Conservation (phyloP, 1,140 invertebrate genomes). For the Homalodisca vitripennis region DNA sequence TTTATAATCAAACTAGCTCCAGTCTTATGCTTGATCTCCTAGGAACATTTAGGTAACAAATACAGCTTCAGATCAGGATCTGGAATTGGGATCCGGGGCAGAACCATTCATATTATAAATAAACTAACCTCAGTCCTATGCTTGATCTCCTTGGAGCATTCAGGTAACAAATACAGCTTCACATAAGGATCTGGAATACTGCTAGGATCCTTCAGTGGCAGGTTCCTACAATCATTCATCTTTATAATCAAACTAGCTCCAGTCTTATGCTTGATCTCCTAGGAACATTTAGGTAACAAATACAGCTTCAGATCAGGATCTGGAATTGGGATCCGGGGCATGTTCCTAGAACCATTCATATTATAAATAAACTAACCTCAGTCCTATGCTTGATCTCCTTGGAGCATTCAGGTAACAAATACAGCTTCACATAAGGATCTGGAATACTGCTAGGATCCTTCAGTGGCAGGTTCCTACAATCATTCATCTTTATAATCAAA, state of each 20-base stretch:
- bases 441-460: conserved; percentile 88
- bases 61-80: too few species aligned
- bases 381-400: conserved; percentile 92
- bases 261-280: too few species aligned
- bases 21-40: too few species aligned
- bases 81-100: too few species aligned
- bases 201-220: conserved; percentile 82
- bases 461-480: conserved; percentile 75
- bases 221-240: conserved; percentile 71
- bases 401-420: conserved; percentile 82
- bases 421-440: conserved; percentile 93
- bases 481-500: too few species aligned
- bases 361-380: conserved; percentile 54
- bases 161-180: conserved; percentile 88
- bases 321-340: too few species aligned
- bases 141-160: conserved; percentile 82
- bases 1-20: too few species aligned
- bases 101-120: too few species aligned
- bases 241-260: too few species aligned
- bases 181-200: conserved; percentile 95
- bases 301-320: too few species aligned
- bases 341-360: neutral
- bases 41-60: too few species aligned
- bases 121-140: conserved; percentile 75
- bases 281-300: too few species aligned